Evolutionary conservation across 2,113 vertebrate species (phyloP), one percentile per base, ranked within the genome.

Genomic region (Grammomys dolichurus): DNA sequence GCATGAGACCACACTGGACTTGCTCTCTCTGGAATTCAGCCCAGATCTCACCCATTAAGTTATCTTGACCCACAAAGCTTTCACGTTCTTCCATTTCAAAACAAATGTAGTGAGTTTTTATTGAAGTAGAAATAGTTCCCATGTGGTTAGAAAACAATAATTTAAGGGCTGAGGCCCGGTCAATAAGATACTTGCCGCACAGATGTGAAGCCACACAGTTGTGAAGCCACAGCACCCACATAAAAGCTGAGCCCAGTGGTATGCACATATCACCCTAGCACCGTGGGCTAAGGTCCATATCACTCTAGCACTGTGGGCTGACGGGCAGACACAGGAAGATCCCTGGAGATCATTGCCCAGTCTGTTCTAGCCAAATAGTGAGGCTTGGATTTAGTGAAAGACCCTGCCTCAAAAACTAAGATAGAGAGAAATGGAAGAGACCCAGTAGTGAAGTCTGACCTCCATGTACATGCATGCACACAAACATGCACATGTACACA

Each of bases 111-210:
- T 65, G 8, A 69, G 33, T 69, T 63, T 85, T 46, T 17, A 28
- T 31, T 95, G 81, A 95, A 93, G 88, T 6, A 43, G 8, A 31
- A 65, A 92, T 69, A n/a, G 51, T 81, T 48, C 13, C 36, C 43
- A 95, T 33, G 13, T 48, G 12, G 22, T 73, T 73, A 91, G 93
- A 96, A 94, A 67, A 67, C 40, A 63, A 63, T 7, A 60, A 46
- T 77, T 89, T 63, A 46, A 67, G 60, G 40, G 5, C 40, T 19
- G 11, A 67, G 60, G 46, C 65, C 46, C 82, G 48, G 82, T 20
- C 40, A 67, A 33, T 67, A 86, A 67, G 33, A 40, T 48, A 33
- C 60, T n/a, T 33, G 9, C 16, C 7, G 60, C 60, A 3, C 9
- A 12, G 3, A 5, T 46, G 3, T 48, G 8, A 40, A 40, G 9